A percentile compares a stretch with the other conserved stretches of the same genome.
Evolutionary conservation across 2,113 vertebrate genomes (phyloP).

Genomic region (Sebastes schlegelii): DNA sequence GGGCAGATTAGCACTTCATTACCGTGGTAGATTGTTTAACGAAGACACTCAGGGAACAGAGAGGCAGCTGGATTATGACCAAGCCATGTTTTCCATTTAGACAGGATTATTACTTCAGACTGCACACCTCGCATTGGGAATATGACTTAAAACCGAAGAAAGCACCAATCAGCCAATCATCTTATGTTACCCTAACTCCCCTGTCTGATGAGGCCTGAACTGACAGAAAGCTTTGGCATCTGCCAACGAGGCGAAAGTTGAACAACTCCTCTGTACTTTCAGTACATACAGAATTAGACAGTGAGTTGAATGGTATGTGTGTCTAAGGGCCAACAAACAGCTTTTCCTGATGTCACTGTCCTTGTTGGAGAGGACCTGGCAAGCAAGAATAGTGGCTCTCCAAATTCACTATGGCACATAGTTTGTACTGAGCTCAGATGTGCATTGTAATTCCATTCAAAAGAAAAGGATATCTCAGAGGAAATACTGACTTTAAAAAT

Average conservation of each 20-base stretch:
- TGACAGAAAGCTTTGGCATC: slow-evolving; percentile 41
- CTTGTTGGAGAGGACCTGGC: background rate
- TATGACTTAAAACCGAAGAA: slow-evolving; percentile 72
- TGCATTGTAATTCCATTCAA: background rate
- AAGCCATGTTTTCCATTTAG: slow-evolving; percentile 80
- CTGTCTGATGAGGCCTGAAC: slow-evolving; percentile 39
- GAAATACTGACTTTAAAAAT: background rate
- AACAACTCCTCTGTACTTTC: slow-evolving; percentile 33
- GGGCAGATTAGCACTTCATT: slow-evolving; percentile 81
- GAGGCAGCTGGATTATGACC: slow-evolving; percentile 80
- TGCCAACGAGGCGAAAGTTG: slow-evolving; percentile 32
- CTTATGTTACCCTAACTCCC: slow-evolving; percentile 33
- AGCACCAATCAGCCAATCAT: slow-evolving; percentile 67
- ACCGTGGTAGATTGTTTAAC: slow-evolving; percentile 78
- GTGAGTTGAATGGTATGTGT: background rate
- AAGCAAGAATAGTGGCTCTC: background rate
- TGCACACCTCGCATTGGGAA: slow-evolving; percentile 71
- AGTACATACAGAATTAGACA: background rate
- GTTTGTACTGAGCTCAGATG: background rate
- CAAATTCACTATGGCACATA: slow-evolving; percentile 1
- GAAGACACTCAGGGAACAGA: slow-evolving; percentile 74
- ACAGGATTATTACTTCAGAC: slow-evolving; percentile 77
- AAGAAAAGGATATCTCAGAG: background rate
- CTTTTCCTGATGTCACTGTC: background rate
- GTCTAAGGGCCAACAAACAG: background rate